Evolutionary conservation across 2,113 vertebrate genomes (phyloP).

Genomic region (Sphyrna mokarran): DNA sequence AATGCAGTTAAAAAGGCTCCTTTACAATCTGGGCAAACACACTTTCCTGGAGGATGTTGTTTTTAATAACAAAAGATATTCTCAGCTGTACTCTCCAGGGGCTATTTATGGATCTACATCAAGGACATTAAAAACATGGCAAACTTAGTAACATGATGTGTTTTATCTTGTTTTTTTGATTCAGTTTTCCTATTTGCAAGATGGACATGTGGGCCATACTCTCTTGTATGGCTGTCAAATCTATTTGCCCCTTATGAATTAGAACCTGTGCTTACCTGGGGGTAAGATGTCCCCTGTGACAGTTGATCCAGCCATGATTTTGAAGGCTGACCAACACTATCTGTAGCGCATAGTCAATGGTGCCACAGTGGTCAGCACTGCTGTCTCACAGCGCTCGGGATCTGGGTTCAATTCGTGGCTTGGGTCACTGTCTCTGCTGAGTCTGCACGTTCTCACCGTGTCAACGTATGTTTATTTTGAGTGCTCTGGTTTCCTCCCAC

Average conservation of each 20-base stretch:
- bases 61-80: slow-evolving; percentile 18
- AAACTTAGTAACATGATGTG: not conserved
- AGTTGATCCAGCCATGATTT: not conserved
- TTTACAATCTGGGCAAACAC: slow-evolving; percentile 1
- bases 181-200: not conserved
- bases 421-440: no score
- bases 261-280: not conserved
- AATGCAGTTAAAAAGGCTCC: not conserved
- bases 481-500: no score
- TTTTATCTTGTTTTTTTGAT: not conserved
- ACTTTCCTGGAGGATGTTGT: slow-evolving; percentile 27
- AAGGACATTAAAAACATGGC: not conserved
- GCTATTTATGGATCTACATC: slow-evolving; percentile 6
- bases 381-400: no score
- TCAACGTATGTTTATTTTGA: no score
- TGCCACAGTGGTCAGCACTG: no score
- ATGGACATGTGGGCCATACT: not conserved
- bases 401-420: no score
- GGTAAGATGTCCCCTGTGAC: not conserved
- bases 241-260: not conserved
- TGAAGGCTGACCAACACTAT: not conserved
- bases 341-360: not conserved
- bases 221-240: not conserved
- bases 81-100: not conserved
- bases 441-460: no score